Evolutionary conservation across 2,113 vertebrate genomes (phyloP), one percentile per base, ranked within the genome.

Genomic region (Triplophysa rosa): DNA sequence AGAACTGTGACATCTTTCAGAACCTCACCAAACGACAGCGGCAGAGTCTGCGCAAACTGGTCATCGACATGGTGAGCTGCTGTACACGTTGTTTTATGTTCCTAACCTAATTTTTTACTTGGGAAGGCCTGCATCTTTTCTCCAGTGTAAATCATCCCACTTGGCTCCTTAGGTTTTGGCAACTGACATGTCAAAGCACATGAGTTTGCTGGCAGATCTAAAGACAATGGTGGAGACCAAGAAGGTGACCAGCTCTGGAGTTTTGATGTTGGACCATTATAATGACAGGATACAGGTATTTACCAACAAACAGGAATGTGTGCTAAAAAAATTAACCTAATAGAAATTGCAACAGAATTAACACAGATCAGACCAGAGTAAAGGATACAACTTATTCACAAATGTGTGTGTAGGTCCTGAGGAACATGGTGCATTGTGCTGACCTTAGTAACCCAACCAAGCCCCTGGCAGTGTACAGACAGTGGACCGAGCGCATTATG

Each of bases 201-300:
- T 98, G 96, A 95, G 93, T 86, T 93, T 98, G 83, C 87, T 98
- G 88, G 96, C 96, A 11, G 96, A 97, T 87, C 92, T 98, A 42
- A 98, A 97, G 89, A 97, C 96, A 0, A 98, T 98, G 96, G 96
- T 98, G 81, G 96, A 97, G 90, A 97, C 96, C 21, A 98, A 98
- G 91, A 98, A 97, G 87, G 96, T 98, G 85, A 97, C 96, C 14
- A 97, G 96, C 80, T 98, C 96, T 1, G 96, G 96, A 71, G 96
- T 97, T 26, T 90, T 98, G 78, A 86, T 97, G 86, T 90, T 98
- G 3, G 96, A 98, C 89, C 96, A 97, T 89, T 97, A 98, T 86
- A 93, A 94, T 0, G 96, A 98, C 88, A 88, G 96, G 66, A 98
- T 97, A 89, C 96, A 98, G 95, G 96, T 96, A 75, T 85, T 12